Base-by-base conservation (phyloP, 2,888 invertebrate genomes). In the Petrolisthes manimaculis region DNA sequence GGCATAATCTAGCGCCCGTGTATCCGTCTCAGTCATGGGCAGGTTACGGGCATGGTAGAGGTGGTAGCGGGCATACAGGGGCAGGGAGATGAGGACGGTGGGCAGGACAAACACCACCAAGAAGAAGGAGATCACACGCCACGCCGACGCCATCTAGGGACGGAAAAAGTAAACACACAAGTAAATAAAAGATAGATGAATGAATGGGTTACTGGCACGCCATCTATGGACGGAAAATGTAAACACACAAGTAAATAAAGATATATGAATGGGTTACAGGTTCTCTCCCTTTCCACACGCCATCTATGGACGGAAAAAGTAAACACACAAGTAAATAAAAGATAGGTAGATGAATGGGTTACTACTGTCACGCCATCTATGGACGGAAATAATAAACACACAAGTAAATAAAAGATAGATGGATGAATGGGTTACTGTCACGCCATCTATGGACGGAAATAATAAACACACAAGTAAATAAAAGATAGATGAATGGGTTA, bases 21-120 rank as follows among this genome's bases (percentile, higher is more conserved):
- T 95, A 93, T 97, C 97, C 0, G 97, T 97, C 93, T 97, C 97
- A 9, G 96, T 96, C 91, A 97, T 95, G 91, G 95, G 95, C 92
- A 96, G 96, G 91, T 94, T 94, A 51, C 96, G 95, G 94, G 96
- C 96, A 56, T 96, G 96, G 93, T 96, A 97, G 84, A 95, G 94
- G 90, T 95, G 95, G 93, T 96, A 96, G 80, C 96, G 94, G 91
- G 97, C 93, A 93, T 97, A 96, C 79, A 97, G 93, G 21, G 97
- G 97, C 91, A 96, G 94, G 84, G 96, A 95, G 91, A 97, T 95
- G 86, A 97, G 94, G 91, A 95, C 94, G 89, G 95, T 95, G 84
- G 97, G 97, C 90, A 97, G 93, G 90, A 97, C 94, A 83, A 95
- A 95, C 88, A 96, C 96, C 92, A 97, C 93, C 83, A 95, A 93